Evolutionary conservation across 2,888 invertebrate species (phyloP).

Genomic region (Cylindroiulus punctatus): DNA sequence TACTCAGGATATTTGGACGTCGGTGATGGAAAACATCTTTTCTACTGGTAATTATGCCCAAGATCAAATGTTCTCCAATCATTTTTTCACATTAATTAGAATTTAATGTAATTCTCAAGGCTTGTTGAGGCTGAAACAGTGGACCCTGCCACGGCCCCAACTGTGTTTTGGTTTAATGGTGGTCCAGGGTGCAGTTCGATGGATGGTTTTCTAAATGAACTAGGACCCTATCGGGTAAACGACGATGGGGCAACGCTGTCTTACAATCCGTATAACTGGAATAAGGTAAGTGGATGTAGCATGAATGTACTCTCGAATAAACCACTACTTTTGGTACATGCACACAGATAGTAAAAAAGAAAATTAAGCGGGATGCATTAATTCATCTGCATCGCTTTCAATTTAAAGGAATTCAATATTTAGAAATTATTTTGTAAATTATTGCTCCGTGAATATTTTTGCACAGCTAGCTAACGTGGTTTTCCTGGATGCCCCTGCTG

Average conservation of each 20-base stretch:
- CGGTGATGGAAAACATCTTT: constrained; percentile 60
- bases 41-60: constrained; percentile 61
- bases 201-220: constrained; percentile 61
- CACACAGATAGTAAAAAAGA: too few relatives aligned
- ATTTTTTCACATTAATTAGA: background rate
- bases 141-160: constrained; percentile 63
- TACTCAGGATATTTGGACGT: constrained; percentile 67
- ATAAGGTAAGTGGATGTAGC: constrained; percentile 59
- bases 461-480: constrained; percentile 67
- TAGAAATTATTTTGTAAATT: too few relatives aligned
- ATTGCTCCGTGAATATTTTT: background rate
- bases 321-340: too few relatives aligned
- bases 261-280: constrained; percentile 61
- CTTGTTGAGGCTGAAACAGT: constrained; percentile 63
- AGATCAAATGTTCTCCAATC: background rate
- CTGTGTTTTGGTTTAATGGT: constrained; percentile 65
- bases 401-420: too few relatives aligned
- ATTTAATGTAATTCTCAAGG: constrained; percentile 60
- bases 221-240: constrained; percentile 64
- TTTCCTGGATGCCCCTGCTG: constrained; percentile 69
- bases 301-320: too few relatives aligned
- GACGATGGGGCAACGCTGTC: constrained; percentile 59
- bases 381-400: too few relatives aligned
- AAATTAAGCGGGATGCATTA: too few relatives aligned
- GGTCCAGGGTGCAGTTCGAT: constrained; percentile 63